Base-by-base conservation (phyloP, 2,797 vertebrate genomes). In the Tamandua tetradactyla region DNA sequence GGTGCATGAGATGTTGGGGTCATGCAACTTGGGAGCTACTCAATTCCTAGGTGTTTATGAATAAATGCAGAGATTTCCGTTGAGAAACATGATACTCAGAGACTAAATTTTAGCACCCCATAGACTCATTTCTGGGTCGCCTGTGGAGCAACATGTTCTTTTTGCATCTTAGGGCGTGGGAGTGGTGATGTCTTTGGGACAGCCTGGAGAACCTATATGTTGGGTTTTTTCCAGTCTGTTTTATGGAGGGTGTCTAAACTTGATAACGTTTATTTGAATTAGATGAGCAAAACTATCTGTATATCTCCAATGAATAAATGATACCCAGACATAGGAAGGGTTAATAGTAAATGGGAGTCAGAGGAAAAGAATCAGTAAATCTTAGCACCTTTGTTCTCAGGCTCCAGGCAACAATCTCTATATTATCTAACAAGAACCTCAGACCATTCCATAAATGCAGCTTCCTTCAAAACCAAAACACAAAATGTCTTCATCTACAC, bases 401-500 rank as follows among this genome's bases (percentile, higher is more conserved):
- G 49, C 47, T 37, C 22, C 8, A 47, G 87, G 57, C 8, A 47
- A n/a, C 25, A 42, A 40, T 32, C 44, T n/a, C 22, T 44, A 2
- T 4, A 42, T 15, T 20, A 30, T 68, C 71, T 61, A 2, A 52
- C 87, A 71, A 64, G 59, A 72, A 40, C 66, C 25, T 40, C 55
- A 30, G 89, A 61, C 47, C n/a, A 42, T 76, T 64, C 57, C 32
- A 22, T 44, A 44, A 44, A 68, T 18, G 86, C 49, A 23, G 7
- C 68, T 69, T 93, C 90, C 87, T 91, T 15, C 42, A 32, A 64
- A 64, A 64, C 55, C 32, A 5, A 89, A 94, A 32, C 1, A 15
- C 79, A 57, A 69, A 47, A 89, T 88, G 86, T 86, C 74, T 97
- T 89, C 72, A 92, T 89, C 78, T 83, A 47, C 40, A 59, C 79